phyloP scores from a whole-genome alignment of 2,888 invertebrate species.

The Seladonia tumulorum region DNA sequence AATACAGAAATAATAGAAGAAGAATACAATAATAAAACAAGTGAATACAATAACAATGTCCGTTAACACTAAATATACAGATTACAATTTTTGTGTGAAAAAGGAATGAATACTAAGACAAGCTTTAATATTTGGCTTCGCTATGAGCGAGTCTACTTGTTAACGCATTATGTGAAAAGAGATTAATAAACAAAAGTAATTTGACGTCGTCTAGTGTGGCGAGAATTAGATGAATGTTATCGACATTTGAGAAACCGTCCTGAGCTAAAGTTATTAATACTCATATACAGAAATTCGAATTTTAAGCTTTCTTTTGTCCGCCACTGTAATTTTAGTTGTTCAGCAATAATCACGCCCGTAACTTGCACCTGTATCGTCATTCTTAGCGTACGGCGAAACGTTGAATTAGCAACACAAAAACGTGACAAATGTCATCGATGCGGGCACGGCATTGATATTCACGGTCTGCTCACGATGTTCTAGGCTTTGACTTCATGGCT shows the following conservation, averaged over 20 bases:
- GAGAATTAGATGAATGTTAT: not conserved
- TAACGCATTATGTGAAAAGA: too few relatives aligned
- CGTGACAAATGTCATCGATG: constrained; percentile 65
- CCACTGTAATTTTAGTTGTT: not conserved
- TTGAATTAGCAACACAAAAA: constrained; percentile 30
- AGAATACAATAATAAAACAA: too few relatives aligned
- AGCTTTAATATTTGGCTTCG: too few relatives aligned
- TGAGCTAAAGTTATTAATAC: not conserved
- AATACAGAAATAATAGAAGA: too few relatives aligned
- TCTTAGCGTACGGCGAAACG: not conserved
- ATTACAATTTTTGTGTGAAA: too few relatives aligned
- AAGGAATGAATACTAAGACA: too few relatives aligned
- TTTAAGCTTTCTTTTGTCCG: not conserved
- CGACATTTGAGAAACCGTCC: not conserved
- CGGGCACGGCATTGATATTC: constrained; percentile 76
- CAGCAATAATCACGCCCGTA: not conserved
- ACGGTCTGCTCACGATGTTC: constrained; percentile 66
- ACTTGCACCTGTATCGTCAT: constrained; percentile 41
- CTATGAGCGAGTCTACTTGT: too few relatives aligned
- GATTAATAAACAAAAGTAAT: not conserved
- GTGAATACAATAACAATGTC: too few relatives aligned
- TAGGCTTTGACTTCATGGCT: constrained; percentile 73
- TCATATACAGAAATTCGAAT: not conserved
- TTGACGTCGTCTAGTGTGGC: not conserved
- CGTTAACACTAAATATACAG: too few relatives aligned